Evolutionary conservation across 2,797 vertebrate species (phyloP).

Genomic region (Parambassis ranga): DNA sequence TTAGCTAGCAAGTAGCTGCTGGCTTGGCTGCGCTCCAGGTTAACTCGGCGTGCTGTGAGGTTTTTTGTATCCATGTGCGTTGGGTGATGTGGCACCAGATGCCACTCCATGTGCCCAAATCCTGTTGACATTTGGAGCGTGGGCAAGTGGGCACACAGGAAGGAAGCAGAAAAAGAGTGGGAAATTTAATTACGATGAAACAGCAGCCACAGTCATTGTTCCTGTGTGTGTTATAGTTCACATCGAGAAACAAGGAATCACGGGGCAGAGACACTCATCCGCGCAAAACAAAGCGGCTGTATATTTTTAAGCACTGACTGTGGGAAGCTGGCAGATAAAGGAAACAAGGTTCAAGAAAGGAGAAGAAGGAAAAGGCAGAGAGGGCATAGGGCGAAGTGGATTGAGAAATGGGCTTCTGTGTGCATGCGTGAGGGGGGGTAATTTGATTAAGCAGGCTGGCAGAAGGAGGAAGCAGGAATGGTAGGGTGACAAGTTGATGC

Average conservation of each 20-base stretch:
- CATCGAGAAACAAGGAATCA: neutral
- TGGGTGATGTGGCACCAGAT: conserved; percentile 93
- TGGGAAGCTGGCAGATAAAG: conserved; percentile 16
- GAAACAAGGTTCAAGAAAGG: conserved; percentile 24
- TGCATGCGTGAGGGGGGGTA: conserved; percentile 74
- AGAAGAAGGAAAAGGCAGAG: conserved; percentile 1
- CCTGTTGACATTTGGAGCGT: conserved; percentile 95
- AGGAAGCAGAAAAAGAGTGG: conserved; percentile 81
- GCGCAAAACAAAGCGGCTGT: neutral
- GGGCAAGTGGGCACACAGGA: conserved; percentile 68
- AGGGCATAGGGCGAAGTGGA: conserved; percentile 29
- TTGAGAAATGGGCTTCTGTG: conserved; percentile 59
- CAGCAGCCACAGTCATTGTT: conserved; percentile 86
- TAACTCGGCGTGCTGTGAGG: conserved; percentile 83
- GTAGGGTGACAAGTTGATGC: conserved; percentile 81
- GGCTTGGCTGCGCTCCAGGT: conserved; percentile 82
- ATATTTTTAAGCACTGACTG: conserved; percentile 15
- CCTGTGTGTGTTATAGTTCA: conserved; percentile 46
- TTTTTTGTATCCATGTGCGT: conserved; percentile 88
- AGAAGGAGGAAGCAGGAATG: conserved; percentile 81
- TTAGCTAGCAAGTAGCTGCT: conserved; percentile 76
- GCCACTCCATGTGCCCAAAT: conserved; percentile 96
- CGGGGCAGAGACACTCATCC: neutral
- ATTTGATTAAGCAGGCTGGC: conserved; percentile 92
- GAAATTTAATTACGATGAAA: conserved; percentile 96